Evolutionary conservation across 2,888 invertebrate genomes (phyloP).

Genomic region (Phytoseiulus persimilis): DNA sequence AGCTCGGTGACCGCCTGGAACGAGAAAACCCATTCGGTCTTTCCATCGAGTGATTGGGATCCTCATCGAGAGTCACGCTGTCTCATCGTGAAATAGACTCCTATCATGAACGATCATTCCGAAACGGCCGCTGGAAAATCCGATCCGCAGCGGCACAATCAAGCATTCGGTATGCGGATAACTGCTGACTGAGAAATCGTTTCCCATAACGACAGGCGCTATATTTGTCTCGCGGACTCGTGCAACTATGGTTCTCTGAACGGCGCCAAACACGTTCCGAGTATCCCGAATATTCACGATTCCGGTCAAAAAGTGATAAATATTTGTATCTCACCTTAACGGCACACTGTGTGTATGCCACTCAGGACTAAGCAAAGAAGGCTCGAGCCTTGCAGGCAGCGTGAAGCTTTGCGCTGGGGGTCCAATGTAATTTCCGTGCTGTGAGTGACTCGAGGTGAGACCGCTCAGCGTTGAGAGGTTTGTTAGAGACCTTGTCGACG

Average conservation of each 20-base stretch:
- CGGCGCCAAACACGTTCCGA: too few relatives aligned
- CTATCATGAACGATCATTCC: too few relatives aligned
- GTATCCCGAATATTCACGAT: too few relatives aligned
- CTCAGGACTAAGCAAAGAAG: constrained; percentile 21
- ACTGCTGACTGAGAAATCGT: background rate
- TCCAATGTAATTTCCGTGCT: background rate
- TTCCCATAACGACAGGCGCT: too few relatives aligned
- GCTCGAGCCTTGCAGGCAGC: constrained; percentile 21
- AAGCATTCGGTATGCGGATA: background rate
- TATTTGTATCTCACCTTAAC: background rate
- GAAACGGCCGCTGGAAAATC: too few relatives aligned
- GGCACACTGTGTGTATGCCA: background rate
- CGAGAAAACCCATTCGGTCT: too few relatives aligned
- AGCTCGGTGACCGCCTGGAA: background rate
- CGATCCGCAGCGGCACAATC: too few relatives aligned
- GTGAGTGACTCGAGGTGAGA: background rate
- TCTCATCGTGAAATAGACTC: too few relatives aligned
- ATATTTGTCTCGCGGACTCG: too few relatives aligned
- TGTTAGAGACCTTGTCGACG: background rate
- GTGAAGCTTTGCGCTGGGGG: constrained; percentile 6
- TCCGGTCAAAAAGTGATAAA: background rate
- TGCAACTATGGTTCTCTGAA: too few relatives aligned
- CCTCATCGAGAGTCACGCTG: too few relatives aligned
- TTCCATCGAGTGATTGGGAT: too few relatives aligned
- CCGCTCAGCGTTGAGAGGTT: background rate